Evolutionary conservation across 92 coral and sea anemone genomes (phyloP).

Genomic region (Zoanthus gigantus): DNA sequence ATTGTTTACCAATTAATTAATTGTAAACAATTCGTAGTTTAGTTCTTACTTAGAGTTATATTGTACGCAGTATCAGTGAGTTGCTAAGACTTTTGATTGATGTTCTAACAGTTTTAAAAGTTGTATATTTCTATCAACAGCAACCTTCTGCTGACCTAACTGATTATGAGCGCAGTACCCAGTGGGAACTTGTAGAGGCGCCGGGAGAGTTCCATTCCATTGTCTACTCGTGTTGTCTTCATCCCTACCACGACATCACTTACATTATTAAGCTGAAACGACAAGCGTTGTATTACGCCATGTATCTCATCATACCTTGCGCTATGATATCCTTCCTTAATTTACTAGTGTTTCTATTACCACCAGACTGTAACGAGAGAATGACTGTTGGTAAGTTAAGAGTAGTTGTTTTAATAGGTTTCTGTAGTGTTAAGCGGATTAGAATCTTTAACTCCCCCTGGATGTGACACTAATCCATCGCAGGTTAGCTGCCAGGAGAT

Average conservation of each 20-base stretch:
- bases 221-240: conserved; percentile 73
- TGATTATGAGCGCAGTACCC: conserved; percentile 70
- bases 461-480: no score
- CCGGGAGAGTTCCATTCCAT: conserved; percentile 71
- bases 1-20: no score
- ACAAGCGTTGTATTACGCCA: conserved; percentile 85
- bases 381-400: conserved; percentile 91
- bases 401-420: no score
- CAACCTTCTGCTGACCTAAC: conserved; percentile 73
- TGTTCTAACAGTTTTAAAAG: no score
- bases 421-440: no score
- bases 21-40: no score
- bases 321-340: conserved; percentile 84
- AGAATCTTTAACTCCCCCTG: no score
- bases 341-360: conserved; percentile 84
- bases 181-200: conserved; percentile 83
- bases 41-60: no score
- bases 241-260: conserved; percentile 88
- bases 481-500: no score
- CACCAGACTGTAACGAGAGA: conserved; percentile 95
- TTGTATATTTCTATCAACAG: conserved; percentile 33
- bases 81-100: no score
- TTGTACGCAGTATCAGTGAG: no score
- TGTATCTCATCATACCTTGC: conserved; percentile 92
- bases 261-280: conserved; percentile 78